Conservation (phyloP, 1,140 invertebrate genomes). For the Leptinotarsa defecta region DNA sequence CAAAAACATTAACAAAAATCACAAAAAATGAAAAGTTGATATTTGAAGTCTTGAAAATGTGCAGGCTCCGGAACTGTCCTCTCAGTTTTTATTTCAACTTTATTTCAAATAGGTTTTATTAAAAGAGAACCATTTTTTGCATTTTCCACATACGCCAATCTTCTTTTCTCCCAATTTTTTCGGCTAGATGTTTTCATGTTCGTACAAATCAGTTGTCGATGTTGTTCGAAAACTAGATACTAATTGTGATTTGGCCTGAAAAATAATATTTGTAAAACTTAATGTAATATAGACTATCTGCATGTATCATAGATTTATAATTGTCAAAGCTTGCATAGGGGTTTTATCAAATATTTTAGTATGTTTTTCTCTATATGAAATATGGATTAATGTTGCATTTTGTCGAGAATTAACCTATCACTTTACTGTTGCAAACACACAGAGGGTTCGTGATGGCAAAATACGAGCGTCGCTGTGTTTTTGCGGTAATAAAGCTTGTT, state of each 20-base stretch:
- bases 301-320: slow-evolving; percentile 52
- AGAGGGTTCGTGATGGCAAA: slow-evolving; percentile 18
- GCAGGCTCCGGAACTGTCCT: too few relatives aligned
- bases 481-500: slow-evolving; percentile 37
- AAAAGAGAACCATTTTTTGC: not conserved
- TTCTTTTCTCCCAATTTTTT: slow-evolving; percentile 31
- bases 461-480: slow-evolving; percentile 21
- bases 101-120: too few relatives aligned
- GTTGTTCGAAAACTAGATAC: slow-evolving; percentile 34
- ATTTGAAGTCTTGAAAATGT: too few relatives aligned
- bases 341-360: slow-evolving; percentile 50
- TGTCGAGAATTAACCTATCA: slow-evolving; percentile 40
- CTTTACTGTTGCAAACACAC: slow-evolving; percentile 34
- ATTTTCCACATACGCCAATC: slow-evolving; percentile 11
- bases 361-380: slow-evolving; percentile 47
- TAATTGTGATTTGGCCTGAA: slow-evolving; percentile 48
- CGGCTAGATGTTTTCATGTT: slow-evolving; percentile 27
- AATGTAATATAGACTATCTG: slow-evolving; percentile 47
- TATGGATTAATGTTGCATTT: slow-evolving; percentile 51
- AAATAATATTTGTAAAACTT: slow-evolving; percentile 43
- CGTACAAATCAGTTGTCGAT: slow-evolving; percentile 32
- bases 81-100: too few relatives aligned
- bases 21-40: too few relatives aligned
- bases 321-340: slow-evolving; percentile 50
- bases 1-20: too few relatives aligned